Conservation (phyloP, 2,797 vertebrate species). For the Manis crassicaudata region DNA sequence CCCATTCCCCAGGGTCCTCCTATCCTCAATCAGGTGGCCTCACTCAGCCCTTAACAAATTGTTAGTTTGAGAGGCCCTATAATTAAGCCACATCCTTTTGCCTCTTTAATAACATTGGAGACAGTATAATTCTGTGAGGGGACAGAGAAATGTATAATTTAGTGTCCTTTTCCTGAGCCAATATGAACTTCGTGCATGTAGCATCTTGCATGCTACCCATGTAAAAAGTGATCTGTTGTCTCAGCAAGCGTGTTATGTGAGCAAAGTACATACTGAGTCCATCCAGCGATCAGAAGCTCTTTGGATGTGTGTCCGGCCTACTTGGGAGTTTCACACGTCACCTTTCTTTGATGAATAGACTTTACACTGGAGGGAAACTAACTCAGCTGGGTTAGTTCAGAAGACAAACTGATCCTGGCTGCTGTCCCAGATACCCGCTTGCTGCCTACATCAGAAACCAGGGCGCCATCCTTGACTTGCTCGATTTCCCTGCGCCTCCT, state of each 20-base stretch:
- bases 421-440: accelerated
- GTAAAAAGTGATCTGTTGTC: neutral
- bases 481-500: neutral
- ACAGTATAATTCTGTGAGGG: slow-evolving; percentile 35
- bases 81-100: slow-evolving; percentile 73
- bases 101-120: slow-evolving; percentile 70
- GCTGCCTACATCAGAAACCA: neutral
- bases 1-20: neutral
- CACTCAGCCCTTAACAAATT: slow-evolving; percentile 36
- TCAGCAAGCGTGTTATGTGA: neutral
- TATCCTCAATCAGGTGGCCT: neutral
- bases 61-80: slow-evolving; percentile 58
- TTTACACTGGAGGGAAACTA: neutral
- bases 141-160: slow-evolving; percentile 68
- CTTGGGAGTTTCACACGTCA: neutral
- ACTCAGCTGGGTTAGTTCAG: neutral
- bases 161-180: slow-evolving; percentile 61
- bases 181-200: neutral
- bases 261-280: neutral
- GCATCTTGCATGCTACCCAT: slow-evolving; percentile 50
- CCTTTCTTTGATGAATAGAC: neutral
- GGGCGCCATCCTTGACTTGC: neutral
- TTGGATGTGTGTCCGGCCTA: neutral
- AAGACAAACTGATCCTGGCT: neutral
- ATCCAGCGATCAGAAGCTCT: neutral